Evolutionary conservation across 1,140 invertebrate genomes (phyloP), one percentile per base, ranked within the genome.

Genomic region (Condylostylus longicornis): DNA sequence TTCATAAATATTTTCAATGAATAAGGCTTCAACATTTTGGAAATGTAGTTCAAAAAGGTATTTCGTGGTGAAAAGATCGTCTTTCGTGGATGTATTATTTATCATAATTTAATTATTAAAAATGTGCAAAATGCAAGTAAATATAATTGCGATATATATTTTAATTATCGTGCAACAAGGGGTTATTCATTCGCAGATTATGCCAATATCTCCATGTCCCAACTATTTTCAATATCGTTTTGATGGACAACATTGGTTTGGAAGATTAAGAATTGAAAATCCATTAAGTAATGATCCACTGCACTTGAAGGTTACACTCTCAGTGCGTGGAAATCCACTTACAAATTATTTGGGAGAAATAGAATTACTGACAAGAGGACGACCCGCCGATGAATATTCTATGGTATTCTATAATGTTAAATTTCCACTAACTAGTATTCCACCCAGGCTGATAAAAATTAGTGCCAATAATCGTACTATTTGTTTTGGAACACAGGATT

Each of bases 221-320:
- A 58, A 58, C 33, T 44, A 58, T 18, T 58, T 58, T 33, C 55
- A 58, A 35, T 58, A 58, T 35, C 41, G 51, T 21, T 58, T 51
- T 35, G 55, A 58, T 37, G 55, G 55, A 4, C 33, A 33, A 15
- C 51, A 58, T 32, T 58, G 55, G 55, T 58, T 53, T 33, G 55
- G 55, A 6, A 13, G 58, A 23, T 44, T 56, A 22, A 49, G 53
- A 14, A 42, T 58, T 5, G 40, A 51, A 25, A 54, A 52, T 48
- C 42, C 43, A 3, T 48, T 53, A 17, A 32, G 44, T 15, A 35
- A 35, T 8, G 50, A 51, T 18, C 44, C 45, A 2, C 37, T 58
- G 7, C 53, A 58, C 22, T 37, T 58, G 4, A 50, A 50, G 6
- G 50, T 58, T 1, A 53, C 47, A 6, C 48, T 58, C n/a, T 56